Conservation (phyloP, 2,113 vertebrate genomes). For the Phyllostomus discolor region DNA sequence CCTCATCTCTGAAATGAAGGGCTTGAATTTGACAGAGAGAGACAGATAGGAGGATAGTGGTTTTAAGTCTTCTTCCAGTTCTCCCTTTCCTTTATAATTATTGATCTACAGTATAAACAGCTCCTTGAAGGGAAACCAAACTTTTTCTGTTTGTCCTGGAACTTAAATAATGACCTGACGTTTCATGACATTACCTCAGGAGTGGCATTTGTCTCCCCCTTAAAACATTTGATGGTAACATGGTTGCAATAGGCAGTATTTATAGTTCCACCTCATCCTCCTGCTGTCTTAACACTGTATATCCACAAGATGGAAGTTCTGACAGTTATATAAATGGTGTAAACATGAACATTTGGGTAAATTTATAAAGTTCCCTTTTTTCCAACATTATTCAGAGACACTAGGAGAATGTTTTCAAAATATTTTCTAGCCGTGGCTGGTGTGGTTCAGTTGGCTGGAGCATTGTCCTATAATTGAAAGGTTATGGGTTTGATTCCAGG, state of each 20-base stretch:
- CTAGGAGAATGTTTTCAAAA: neutral
- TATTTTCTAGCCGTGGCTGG: neutral
- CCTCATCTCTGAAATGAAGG: neutral
- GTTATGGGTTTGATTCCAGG: no score
- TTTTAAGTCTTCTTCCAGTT: neutral
- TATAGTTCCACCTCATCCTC: neutral
- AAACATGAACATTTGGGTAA: neutral
- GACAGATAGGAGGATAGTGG: neutral
- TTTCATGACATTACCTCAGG: neutral
- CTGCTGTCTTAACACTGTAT: neutral
- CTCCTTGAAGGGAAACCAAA: neutral
- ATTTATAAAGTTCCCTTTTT: neutral
- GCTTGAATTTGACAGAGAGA: neutral
- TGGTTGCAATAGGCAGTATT: neutral
- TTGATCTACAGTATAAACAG: neutral
- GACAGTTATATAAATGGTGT: neutral
- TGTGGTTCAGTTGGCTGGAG: no score
- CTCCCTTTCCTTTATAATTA: neutral
- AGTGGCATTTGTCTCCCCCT: neutral
- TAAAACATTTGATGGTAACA: neutral
- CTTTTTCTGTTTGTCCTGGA: neutral
- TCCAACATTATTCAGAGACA: conserved; percentile 3
- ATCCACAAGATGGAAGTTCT: neutral
- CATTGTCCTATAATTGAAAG: no score
- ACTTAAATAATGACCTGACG: neutral